These are phyloP conservation scores for Trichopria drosophilae DNA, from an alignment of 2,888 invertebrate species.

Conservation along the genomic window DNA sequence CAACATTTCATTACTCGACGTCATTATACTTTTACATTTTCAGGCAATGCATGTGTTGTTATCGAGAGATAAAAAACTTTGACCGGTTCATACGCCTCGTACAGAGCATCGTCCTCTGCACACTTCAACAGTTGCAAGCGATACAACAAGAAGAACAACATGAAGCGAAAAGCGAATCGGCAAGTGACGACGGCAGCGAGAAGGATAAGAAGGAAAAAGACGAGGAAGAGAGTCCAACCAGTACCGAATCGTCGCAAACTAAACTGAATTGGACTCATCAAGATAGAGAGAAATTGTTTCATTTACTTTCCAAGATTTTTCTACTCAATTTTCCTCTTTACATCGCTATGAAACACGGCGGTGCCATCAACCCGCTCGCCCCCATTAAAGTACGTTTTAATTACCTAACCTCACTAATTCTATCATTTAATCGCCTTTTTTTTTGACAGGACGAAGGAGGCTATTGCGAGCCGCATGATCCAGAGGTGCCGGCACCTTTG, in stretches of 20 bases:
- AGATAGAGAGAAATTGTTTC: conserved; percentile 85
- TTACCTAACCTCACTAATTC: background rate
- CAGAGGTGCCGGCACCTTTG: conserved; percentile 88
- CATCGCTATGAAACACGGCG: conserved; percentile 83
- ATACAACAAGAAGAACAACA: conserved; percentile 60
- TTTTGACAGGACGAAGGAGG: conserved; percentile 75
- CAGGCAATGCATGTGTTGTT: conserved; percentile 95
- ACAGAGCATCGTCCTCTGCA: conserved; percentile 82
- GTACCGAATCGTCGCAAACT: conserved; percentile 36
- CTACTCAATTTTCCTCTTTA: conserved; percentile 87
- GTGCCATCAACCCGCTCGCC: conserved; percentile 59
- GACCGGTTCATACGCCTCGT: conserved; percentile 87
- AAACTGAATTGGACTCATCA: conserved; percentile 70
- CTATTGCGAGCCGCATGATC: conserved; percentile 90
- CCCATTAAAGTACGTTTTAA: conserved; percentile 50
- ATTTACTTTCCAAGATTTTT: conserved; percentile 85
- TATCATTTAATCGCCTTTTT: conserved; percentile 6
- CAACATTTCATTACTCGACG: conserved; percentile 7
- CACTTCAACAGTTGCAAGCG: conserved; percentile 80
- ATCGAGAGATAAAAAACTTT: conserved; percentile 88
- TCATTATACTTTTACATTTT: conserved; percentile 22
- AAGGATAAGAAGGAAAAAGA: conserved; percentile 53
- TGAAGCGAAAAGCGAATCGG: conserved; percentile 51
- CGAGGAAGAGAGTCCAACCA: conserved; percentile 41
- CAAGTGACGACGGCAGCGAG: conserved; percentile 49